Evolutionary conservation across 1,140 invertebrate genomes (phyloP).

Genomic region (Pseudachorutes palmiensis): DNA sequence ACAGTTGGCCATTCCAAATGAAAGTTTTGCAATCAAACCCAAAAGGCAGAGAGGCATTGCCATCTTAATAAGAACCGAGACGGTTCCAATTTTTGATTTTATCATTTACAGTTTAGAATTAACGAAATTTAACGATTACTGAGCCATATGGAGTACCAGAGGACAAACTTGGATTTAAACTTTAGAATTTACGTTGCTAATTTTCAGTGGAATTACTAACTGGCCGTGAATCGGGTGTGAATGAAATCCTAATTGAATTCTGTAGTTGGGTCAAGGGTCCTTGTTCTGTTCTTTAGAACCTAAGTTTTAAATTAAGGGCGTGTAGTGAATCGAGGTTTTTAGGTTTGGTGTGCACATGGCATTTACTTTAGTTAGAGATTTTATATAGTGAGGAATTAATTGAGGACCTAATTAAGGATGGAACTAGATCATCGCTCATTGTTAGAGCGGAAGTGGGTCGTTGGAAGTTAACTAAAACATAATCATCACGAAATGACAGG

Average conservation of each 20-base stretch:
- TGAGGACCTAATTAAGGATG: too few relatives aligned
- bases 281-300: neutral
- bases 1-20: constrained; percentile 2
- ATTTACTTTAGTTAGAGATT: too few relatives aligned
- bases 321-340: too few relatives aligned
- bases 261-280: neutral
- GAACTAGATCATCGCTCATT: too few relatives aligned
- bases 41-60: too few relatives aligned
- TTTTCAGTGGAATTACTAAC: neutral
- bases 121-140: too few relatives aligned
- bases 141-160: too few relatives aligned
- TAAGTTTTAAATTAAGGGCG: neutral
- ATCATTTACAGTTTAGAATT: neutral
- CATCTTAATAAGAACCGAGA: neutral
- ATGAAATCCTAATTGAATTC: neutral
- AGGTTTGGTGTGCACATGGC: too few relatives aligned
- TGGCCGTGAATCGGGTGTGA: neutral
- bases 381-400: too few relatives aligned
- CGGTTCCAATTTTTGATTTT: neutral
- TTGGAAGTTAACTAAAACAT: neutral
- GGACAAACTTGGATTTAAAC: neutral
- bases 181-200: neutral
- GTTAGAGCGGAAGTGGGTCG: too few relatives aligned
- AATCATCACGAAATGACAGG: neutral
- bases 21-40: neutral